phyloP scores from a whole-genome alignment of 2,797 vertebrate genomes.

The Chelidonichthys spinosus region DNA sequence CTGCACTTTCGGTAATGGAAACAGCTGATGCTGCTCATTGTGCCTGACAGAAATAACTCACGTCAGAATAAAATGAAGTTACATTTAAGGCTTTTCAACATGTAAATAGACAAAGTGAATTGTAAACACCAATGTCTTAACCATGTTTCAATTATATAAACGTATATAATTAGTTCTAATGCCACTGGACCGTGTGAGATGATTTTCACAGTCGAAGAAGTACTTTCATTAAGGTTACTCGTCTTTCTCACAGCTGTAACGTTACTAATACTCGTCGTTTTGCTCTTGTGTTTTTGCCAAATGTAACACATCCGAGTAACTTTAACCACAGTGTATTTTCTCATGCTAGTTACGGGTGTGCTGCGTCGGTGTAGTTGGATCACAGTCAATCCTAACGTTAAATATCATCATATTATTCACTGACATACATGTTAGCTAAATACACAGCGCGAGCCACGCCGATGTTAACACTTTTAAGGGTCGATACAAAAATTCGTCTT shows the following conservation, averaged over 20 bases:
- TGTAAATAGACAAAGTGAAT: not conserved
- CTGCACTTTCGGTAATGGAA: not conserved
- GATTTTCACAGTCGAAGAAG: too few relatives aligned
- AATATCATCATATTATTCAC: too few relatives aligned
- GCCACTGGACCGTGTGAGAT: not conserved
- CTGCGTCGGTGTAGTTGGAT: too few relatives aligned
- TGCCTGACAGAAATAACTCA: not conserved
- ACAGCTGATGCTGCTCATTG: not conserved
- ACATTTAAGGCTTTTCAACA: not conserved
- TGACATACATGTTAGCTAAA: not conserved
- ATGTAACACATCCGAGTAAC: too few relatives aligned
- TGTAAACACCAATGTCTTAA: not conserved
- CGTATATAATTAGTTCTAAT: not conserved
- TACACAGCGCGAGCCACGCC: not conserved
- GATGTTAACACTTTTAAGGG: not conserved
- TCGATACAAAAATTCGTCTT: too few relatives aligned
- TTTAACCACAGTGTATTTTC: too few relatives aligned
- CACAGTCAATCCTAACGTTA: too few relatives aligned
- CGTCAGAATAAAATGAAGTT: not conserved
- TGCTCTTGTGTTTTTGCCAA: not conserved
- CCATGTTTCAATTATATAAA: not conserved
- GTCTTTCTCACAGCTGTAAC: not conserved
- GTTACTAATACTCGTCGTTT: too few relatives aligned
- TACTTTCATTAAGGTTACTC: too few relatives aligned
- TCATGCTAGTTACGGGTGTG: too few relatives aligned